phyloP scores from a whole-genome alignment of 2,113 vertebrate genomes.

The Anser cygnoides region DNA sequence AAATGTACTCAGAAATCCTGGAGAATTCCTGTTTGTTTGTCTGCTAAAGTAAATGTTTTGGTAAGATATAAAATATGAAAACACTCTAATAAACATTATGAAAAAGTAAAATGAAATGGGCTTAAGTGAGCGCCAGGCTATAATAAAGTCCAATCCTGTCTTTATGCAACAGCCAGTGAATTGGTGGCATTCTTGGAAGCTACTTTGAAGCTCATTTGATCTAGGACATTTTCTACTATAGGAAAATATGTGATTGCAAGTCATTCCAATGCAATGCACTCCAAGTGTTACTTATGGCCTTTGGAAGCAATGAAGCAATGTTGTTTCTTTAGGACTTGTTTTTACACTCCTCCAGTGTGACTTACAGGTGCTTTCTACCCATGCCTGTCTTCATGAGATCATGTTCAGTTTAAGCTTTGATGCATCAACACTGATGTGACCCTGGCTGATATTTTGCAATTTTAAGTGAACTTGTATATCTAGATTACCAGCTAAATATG shows the following conservation, averaged over 20 bases:
- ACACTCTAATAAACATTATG: neutral
- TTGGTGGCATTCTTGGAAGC: neutral
- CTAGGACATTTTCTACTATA: neutral
- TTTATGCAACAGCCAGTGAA: neutral
- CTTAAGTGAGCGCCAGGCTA: neutral
- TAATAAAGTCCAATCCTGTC: neutral
- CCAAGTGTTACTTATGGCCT: neutral
- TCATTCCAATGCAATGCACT: neutral
- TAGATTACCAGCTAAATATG: neutral
- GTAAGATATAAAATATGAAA: neutral
- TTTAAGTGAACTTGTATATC: neutral
- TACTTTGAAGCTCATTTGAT: neutral
- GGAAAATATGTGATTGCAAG: neutral
- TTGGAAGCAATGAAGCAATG: neutral
- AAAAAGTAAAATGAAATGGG: neutral
- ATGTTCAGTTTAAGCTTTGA: neutral
- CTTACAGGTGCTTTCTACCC: neutral
- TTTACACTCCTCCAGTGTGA: neutral
- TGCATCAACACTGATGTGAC: neutral
- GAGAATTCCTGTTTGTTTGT: neutral
- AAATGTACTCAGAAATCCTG: neutral
- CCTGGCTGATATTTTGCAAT: neutral
- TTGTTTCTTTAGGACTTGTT: neutral
- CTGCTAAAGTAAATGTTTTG: neutral
- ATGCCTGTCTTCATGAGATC: neutral